Base-by-base conservation (phyloP, 1,140 invertebrate species). In the Drosophila navojoa region DNA sequence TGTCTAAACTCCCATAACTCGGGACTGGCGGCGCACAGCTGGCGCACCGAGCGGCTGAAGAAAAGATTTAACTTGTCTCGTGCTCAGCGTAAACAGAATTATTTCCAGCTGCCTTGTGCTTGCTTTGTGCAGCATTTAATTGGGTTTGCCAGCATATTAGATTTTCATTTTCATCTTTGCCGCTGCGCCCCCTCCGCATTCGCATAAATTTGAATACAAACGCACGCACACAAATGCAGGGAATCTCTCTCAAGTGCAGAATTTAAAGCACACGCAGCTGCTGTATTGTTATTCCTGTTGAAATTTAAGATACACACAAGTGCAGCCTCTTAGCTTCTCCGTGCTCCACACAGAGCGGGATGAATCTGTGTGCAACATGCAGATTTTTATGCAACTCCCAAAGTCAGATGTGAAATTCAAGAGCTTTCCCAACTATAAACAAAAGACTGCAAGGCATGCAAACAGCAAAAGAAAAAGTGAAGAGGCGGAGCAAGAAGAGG, bases 71-170 rank as follows among this genome's bases (percentile, higher is more conserved):
- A 76, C 79, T 86, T 86, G 82, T 87, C 82, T 84, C 66, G 82
- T 52, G 71, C 68, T 69, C 49, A 62, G 64, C 76, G 71, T 77
- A 77, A 77, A 77, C 71, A 70, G 71, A 86, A 82, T 86, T 86
- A 86, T 87, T 79, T 69, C 76, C 73, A 66, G 79, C 35, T 71
- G 57, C 76, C 62, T 73, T 81, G 68, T 72, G 68, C 49, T 63
- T 57, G 75, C 71, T 47, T 82, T 84, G 80, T 82, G 71, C 71
- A 45, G 64, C 69, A 54, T 82, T 86, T 86, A 87, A 86, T 86
- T 86, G 81, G 81, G 79, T 86, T 86, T 87, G 76, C 82, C 76
- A 84, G 79, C 79, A 87, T 87, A 86, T 86, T 87, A 87, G 82
- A 86, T 87, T 86, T 87, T 75, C 64, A 59, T 67, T 67, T 49